Evolutionary conservation across 2,797 vertebrate species (phyloP).

Genomic region (Myotis findleyi): DNA sequence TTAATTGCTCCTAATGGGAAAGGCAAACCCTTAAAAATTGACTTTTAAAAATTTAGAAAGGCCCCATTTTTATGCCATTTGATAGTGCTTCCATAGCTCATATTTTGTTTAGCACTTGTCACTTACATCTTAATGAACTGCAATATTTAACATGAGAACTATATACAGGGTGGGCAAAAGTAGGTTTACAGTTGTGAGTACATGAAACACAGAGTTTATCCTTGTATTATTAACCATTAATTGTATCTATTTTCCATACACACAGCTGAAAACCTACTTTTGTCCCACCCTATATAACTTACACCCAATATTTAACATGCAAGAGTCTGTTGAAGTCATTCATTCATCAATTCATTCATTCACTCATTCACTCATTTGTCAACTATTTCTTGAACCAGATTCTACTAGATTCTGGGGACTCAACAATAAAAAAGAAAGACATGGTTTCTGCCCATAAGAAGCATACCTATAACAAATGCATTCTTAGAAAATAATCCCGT

Average conservation of each 20-base stretch:
- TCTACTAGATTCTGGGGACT: not conserved
- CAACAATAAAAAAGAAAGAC: not conserved
- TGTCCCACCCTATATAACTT: not conserved
- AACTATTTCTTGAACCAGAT: not conserved
- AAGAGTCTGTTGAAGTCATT: not conserved
- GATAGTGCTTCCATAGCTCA: not conserved
- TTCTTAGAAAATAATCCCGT: not conserved
- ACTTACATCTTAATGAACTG: not conserved
- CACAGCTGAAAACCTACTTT: not conserved
- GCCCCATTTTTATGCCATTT: not conserved
- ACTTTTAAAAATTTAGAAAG: not conserved
- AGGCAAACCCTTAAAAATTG: not conserved
- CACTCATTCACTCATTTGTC: not conserved
- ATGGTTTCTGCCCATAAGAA: not conserved
- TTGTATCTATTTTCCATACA: not conserved
- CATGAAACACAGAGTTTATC: not conserved
- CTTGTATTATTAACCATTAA: not conserved
- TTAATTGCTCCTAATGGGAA: not conserved
- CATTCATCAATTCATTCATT: not conserved
- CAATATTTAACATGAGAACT: not conserved
- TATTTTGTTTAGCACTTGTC: not conserved
- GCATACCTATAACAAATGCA: not conserved
- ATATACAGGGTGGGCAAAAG: not conserved
- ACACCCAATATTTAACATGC: not conserved
- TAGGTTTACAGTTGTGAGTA: not conserved